These are phyloP conservation scores for Yponomeuta plumbellus DNA, from an alignment of 2,888 invertebrate species.

Conservation along the genomic window DNA sequence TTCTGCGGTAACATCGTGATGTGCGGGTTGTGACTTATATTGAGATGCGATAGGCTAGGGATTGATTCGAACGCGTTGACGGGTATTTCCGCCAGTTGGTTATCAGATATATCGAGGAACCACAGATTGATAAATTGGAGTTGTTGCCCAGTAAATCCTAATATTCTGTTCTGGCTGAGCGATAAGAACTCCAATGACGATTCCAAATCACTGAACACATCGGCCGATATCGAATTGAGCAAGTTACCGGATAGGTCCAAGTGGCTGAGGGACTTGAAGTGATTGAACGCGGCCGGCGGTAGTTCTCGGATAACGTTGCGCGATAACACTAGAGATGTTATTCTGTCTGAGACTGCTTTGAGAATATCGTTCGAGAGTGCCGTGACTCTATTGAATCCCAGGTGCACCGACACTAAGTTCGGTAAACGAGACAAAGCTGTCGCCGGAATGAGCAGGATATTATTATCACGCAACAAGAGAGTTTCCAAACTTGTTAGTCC, in stretches of 20 bases:
- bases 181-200: constrained; percentile 82
- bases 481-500: constrained; percentile 86
- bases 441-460: constrained; percentile 89
- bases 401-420: constrained; percentile 81
- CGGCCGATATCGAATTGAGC: constrained; percentile 81
- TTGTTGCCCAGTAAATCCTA: constrained; percentile 79
- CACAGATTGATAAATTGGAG: constrained; percentile 79
- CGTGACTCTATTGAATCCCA: constrained; percentile 92
- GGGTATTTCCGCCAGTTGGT: constrained; percentile 84
- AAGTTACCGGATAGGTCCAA: constrained; percentile 89
- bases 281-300: constrained; percentile 86
- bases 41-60: constrained; percentile 81
- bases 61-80: constrained; percentile 81
- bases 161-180: constrained; percentile 84
- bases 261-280: constrained; percentile 82
- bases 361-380: constrained; percentile 88
- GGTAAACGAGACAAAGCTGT: constrained; percentile 88
- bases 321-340: constrained; percentile 84
- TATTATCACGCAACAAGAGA: constrained; percentile 89
- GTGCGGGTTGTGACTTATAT: constrained; percentile 85
- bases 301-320: constrained; percentile 92
- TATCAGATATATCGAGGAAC: constrained; percentile 86
- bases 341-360: constrained; percentile 82
- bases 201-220: constrained; percentile 86
- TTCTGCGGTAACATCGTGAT: constrained; percentile 79